Conservation (phyloP, 2,113 vertebrate species). For the Sialia sialis region DNA sequence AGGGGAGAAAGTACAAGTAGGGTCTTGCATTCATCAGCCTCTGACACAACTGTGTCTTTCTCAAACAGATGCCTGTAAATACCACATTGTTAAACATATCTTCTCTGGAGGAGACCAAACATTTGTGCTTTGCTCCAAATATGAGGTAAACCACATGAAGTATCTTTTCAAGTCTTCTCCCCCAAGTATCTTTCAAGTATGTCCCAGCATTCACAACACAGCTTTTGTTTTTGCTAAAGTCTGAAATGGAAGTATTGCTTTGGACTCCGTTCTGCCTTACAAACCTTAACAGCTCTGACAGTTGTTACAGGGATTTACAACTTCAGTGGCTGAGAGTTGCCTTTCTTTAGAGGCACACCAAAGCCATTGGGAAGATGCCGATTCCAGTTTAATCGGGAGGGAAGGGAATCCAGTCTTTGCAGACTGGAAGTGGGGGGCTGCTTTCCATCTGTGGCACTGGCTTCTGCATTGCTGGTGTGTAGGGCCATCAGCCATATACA, state of each 20-base stretch:
- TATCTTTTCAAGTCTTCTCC: not conserved
- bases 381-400: not conserved
- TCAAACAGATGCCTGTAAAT: constrained; percentile 76
- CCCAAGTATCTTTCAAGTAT: too few species aligned
- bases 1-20: not conserved
- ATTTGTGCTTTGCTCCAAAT: constrained; percentile 86
- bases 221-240: not conserved
- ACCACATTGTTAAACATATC: constrained; percentile 84
- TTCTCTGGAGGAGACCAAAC: constrained; percentile 95
- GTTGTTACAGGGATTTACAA: not conserved
- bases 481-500: not conserved
- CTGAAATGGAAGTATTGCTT: not conserved
- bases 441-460: not conserved
- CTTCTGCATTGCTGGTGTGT: not conserved
- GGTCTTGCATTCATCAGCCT: not conserved
- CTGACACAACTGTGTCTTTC: not conserved
- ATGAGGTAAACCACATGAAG: constrained; percentile 76
- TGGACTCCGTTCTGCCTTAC: not conserved
- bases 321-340: not conserved
- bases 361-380: not conserved
- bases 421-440: not conserved
- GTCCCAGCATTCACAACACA: not conserved
- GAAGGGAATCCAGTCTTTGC: not conserved
- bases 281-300: not conserved
- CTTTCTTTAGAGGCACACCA: not conserved